These are phyloP conservation scores for Pangasianodon gigas DNA, from an alignment of 2,113 vertebrate genomes.

Conservation along the genomic window DNA sequence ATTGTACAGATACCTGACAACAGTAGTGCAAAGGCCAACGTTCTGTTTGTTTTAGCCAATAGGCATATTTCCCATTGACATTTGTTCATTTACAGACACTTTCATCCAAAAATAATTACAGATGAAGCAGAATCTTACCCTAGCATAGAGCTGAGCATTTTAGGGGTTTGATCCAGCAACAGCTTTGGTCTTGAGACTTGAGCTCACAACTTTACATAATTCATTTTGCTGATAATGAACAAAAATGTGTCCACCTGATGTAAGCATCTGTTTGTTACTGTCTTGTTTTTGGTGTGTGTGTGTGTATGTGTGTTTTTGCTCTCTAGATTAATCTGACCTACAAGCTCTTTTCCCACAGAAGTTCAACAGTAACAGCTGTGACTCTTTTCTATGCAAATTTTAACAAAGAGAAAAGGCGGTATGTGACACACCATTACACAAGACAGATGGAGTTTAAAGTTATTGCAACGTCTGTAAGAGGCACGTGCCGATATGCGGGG, in stretches of 20 bases:
- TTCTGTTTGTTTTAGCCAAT: background rate
- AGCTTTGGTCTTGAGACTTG: background rate
- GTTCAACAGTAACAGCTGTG: conserved; percentile 19
- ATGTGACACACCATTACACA: background rate
- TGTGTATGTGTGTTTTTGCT: background rate
- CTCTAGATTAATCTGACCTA: conserved; percentile 9
- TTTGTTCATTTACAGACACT: background rate
- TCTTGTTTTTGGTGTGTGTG: conserved; percentile 20
- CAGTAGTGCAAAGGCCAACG: no score
- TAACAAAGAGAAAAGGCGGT: background rate
- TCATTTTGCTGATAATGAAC: background rate
- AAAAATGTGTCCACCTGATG: background rate
- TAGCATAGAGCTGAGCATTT: background rate
- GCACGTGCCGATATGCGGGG: background rate
- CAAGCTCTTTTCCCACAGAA: conserved; percentile 1
- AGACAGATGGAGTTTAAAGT: conserved; percentile 1
- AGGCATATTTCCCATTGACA: background rate
- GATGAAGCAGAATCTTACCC: background rate
- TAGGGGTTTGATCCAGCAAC: background rate
- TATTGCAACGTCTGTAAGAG: background rate
- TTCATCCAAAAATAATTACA: background rate
- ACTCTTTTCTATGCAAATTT: conserved; percentile 16
- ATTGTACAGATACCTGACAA: no score
- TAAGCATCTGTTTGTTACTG: background rate
- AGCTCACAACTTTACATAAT: background rate